Conservation (phyloP, 2,888 invertebrate genomes). For the Embidobia sp. region DNA sequence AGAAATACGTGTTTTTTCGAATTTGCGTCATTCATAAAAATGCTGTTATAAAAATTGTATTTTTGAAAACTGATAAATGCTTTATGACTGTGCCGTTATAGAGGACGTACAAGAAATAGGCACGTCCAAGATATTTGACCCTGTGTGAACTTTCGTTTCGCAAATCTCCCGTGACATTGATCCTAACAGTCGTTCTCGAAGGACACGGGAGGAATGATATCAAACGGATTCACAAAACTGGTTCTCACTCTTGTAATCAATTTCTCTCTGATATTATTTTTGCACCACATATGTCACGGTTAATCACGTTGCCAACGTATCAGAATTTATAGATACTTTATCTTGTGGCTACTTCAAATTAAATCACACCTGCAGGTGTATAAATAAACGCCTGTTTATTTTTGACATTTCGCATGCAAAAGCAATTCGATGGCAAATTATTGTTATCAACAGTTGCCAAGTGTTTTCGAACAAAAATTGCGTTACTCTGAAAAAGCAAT, state of each 20-base stretch:
- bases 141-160: constrained; percentile 11
- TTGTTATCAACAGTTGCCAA: not conserved
- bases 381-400: not conserved
- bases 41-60: no score
- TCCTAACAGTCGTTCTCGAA: constrained; percentile 22
- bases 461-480: constrained; percentile 10
- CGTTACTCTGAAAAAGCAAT: not conserved
- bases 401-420: not conserved
- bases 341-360: not conserved
- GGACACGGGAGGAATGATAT: constrained; percentile 11
- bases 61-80: not conserved
- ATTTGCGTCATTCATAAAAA: no score
- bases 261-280: not conserved
- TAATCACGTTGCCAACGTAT: not conserved
- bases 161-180: constrained; percentile 19
- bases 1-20: no score
- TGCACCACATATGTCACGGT: not conserved
- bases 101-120: no score
- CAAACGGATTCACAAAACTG: not conserved
- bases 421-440: not conserved
- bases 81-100: no score
- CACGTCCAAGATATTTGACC: not conserved
- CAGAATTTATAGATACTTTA: constrained; percentile 5
- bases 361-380: constrained; percentile 8
- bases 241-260: not conserved